Evolutionary conservation across 2,113 vertebrate species (phyloP), one percentile per base, ranked within the genome.

Genomic region (Actenoides lindsayi): DNA sequence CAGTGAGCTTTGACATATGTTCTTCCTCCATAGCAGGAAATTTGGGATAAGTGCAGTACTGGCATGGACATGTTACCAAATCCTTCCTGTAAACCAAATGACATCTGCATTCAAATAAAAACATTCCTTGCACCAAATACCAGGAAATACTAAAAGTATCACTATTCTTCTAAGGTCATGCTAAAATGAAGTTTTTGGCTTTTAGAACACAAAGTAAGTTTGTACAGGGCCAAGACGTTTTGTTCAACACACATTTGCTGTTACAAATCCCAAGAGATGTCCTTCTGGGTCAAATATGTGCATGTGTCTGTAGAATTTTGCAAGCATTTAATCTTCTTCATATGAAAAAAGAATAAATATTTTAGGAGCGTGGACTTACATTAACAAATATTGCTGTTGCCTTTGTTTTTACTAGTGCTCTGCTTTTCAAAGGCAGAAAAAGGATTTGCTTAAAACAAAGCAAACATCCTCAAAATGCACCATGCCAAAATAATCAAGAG

Each of bases 21-120:
- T 98, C 98, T 98, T 98, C 97, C 96, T 98, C 98, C 98, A 96
- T 94, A 96, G 97, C 98, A 98, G 98, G 98, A 98, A 98, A 98
- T 98, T 97, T 97, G 97, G 98, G 98, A 98, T 98, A 98, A 98
- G 98, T 98, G 98, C 97, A 97, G 96, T 98, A 98, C 97, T 98
- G 98, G 98, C 98, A 97, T 98, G 96, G 97, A 98, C 96, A 97
- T 79, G 80, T 98, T 98, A 98, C 98, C 98, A 98, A 98, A 98
- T 98, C 98, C 97, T 98, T 98, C 98, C 98, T 98, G 98, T 98
- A 98, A 98, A 98, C 98, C 97, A 98, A 98, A 98, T 96, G 98
- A 98, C 98, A 98, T 98, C 98, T 98, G 96, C 97, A 98, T 98
- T 98, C 97, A 98, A 98, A 98, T 98, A 98, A 98, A 98, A 98